Conservation (phyloP, 2,888 invertebrate species). For the Pardosa pseudoannulata region DNA sequence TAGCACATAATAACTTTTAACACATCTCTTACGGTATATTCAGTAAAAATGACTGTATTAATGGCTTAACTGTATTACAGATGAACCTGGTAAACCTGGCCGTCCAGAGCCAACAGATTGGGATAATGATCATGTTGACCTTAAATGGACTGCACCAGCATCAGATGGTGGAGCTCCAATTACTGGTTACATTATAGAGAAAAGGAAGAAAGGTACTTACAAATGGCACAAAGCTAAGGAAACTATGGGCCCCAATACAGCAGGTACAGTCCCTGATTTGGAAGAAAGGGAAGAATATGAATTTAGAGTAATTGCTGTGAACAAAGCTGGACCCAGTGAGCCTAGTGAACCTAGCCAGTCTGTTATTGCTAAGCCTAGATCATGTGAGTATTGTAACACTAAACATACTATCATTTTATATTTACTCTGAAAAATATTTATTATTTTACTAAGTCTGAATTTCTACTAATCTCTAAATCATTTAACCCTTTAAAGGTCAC, state of each 20-base stretch:
- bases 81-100: conserved; percentile 95
- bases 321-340: conserved; percentile 79
- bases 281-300: conserved; percentile 83
- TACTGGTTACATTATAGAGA: conserved; percentile 87
- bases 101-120: conserved; percentile 94
- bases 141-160: conserved; percentile 95
- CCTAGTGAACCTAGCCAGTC: conserved; percentile 84
- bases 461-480: no score
- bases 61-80: conserved; percentile 78
- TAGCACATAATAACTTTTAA: no score
- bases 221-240: conserved; percentile 93
- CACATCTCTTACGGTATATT: no score
- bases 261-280: conserved; percentile 91
- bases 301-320: conserved; percentile 78
- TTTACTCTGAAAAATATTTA: no score
- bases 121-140: conserved; percentile 97
- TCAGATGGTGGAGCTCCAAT: conserved; percentile 93
- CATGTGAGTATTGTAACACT: conserved; percentile 76
- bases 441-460: no score
- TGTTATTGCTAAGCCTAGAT: conserved; percentile 88
- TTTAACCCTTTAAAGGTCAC: no score
- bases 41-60: no score
- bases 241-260: conserved; percentile 92
- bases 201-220: conserved; percentile 78
- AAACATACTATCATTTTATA: no score